Conservation (phyloP, 2,888 invertebrate species). For the Caenorhabditis plicata region DNA sequence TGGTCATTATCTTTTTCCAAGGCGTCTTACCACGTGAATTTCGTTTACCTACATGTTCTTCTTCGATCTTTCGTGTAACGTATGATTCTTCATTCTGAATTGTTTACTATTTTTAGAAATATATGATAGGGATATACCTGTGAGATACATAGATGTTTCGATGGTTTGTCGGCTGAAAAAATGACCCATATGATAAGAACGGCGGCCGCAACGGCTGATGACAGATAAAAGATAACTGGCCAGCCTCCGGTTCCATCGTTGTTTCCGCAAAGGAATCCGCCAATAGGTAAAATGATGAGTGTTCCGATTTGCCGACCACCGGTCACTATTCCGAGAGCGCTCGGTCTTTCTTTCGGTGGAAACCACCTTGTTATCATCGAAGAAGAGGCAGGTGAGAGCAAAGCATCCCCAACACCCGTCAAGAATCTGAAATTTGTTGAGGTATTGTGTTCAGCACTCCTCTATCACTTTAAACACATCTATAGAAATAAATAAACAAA, state of each 20-base stretch:
- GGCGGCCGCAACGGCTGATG: conserved; percentile 50
- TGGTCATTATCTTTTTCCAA: conserved; percentile 50
- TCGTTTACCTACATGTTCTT: conserved; percentile 59
- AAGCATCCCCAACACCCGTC: conserved; percentile 56
- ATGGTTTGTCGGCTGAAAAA: conserved; percentile 62
- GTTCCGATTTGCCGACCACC: conserved; percentile 63
- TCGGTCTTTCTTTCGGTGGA: conserved; percentile 62
- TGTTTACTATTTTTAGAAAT: not conserved
- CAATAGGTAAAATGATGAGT: conserved; percentile 57
- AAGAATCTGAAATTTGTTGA: conserved; percentile 42
- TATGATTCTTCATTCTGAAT: conserved; percentile 52
- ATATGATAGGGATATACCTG: conserved; percentile 17
- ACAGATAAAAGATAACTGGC: conserved; percentile 60
- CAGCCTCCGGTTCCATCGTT: conserved; percentile 47
- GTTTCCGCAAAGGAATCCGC: conserved; percentile 53
- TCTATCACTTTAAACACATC: too few relatives aligned
- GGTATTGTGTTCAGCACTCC: not conserved
- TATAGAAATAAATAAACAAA: too few relatives aligned
- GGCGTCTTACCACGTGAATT: conserved; percentile 51
- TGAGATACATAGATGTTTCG: conserved; percentile 59
- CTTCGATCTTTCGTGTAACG: conserved; percentile 56
- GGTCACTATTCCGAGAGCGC: conserved; percentile 62
- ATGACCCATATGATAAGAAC: conserved; percentile 59
- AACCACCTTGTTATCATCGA: conserved; percentile 63
- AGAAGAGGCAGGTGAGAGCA: conserved; percentile 54